phyloP scores from a whole-genome alignment of 2,113 vertebrate species.

The Gallinago undulata region DNA sequence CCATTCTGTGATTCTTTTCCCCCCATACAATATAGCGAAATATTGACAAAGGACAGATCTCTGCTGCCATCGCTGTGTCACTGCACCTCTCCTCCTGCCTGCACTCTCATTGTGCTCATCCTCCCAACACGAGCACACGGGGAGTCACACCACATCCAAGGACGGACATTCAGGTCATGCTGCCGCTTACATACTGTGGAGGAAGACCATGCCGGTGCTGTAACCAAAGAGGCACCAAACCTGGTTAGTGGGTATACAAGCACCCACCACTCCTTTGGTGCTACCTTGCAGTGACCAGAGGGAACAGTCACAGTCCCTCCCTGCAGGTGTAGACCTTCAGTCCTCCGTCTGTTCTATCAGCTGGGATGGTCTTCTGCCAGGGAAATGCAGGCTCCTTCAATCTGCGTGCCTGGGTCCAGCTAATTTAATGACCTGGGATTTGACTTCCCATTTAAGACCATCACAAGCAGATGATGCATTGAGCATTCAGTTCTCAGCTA shows the following conservation, averaged over 20 bases:
- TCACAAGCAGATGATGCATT: neutral
- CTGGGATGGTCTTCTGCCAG: neutral
- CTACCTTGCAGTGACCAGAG: neutral
- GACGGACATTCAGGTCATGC: neutral
- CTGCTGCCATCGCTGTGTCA: neutral
- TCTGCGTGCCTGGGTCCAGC: neutral
- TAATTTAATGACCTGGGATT: neutral
- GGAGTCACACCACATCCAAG: accelerated
- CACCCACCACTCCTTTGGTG: neutral
- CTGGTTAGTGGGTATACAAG: no score
- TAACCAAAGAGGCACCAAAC: neutral
- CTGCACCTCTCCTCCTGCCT: neutral
- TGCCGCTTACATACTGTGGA: no score
- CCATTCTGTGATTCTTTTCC: neutral
- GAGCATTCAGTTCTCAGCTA: neutral
- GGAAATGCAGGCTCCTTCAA: neutral
- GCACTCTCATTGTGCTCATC: accelerated
- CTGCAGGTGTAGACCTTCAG: neutral
- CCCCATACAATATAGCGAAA: neutral
- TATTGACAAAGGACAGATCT: accelerated
- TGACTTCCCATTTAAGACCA: neutral
- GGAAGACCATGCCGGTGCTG: neutral
- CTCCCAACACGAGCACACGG: neutral
- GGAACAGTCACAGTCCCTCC: neutral
- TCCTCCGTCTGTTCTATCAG: neutral